Evolutionary conservation across 2,113 vertebrate genomes (phyloP).

Genomic region (Bubo scandiacus): DNA sequence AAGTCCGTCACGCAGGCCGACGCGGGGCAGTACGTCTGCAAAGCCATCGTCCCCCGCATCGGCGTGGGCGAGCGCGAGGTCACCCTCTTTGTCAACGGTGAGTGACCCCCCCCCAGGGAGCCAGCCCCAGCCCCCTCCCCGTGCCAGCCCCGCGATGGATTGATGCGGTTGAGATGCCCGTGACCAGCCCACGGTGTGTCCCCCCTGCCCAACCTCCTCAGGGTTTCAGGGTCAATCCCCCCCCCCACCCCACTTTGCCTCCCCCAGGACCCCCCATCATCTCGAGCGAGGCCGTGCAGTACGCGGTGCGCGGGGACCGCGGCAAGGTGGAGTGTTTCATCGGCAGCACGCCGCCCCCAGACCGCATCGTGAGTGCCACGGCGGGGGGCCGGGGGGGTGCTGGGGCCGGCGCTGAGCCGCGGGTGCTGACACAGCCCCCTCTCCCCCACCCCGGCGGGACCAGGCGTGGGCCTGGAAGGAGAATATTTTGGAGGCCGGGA

Average conservation of each 20-base stretch:
- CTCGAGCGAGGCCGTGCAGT: constrained; percentile 90
- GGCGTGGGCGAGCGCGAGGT: constrained; percentile 94
- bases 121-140: too few species aligned
- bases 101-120: background rate
- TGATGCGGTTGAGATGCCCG: background rate
- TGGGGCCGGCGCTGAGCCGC: background rate
- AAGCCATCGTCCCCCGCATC: constrained; percentile 94
- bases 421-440: background rate
- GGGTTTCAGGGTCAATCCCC: too few species aligned
- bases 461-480: constrained; percentile 97
- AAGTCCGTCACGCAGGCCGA: constrained; percentile 91
- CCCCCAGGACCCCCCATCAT: constrained; percentile 89
- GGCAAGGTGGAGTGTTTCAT: constrained; percentile 96
- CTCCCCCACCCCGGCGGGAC: background rate
- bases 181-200: background rate
- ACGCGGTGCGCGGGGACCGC: constrained; percentile 84
- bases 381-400: background rate
- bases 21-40: constrained; percentile 92
- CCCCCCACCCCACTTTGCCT: rapidly evolving
- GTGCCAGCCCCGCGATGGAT: too few species aligned
- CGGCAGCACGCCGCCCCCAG: constrained; percentile 90
- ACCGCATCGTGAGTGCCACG: constrained; percentile 90
- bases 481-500: constrained; percentile 90
- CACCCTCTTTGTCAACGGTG: constrained; percentile 90
- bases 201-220: too few species aligned